phyloP scores from a whole-genome alignment of 2,888 invertebrate species.

The Entomobrya proxima region DNA sequence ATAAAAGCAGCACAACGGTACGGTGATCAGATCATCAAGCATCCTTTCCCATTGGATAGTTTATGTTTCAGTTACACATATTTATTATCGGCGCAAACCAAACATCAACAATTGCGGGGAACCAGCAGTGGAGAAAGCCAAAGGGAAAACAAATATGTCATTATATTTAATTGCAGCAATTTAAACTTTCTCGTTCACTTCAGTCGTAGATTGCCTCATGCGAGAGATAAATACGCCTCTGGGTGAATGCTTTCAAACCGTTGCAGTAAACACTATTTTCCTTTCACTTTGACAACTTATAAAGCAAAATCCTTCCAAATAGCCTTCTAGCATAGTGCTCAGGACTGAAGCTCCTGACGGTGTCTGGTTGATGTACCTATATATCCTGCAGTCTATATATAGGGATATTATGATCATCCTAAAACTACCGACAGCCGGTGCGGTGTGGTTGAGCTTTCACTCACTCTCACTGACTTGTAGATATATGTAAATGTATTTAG shows the following conservation, averaged over 20 bases:
- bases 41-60: neutral
- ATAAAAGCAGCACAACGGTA: neutral
- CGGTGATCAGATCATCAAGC: neutral
- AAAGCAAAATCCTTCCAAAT: neutral
- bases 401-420: conserved; percentile 28
- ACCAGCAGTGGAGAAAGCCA: conserved; percentile 37
- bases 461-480: conserved; percentile 32
- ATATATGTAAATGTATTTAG: conserved; percentile 30
- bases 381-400: neutral
- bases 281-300: conserved; percentile 24
- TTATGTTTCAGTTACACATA: conserved; percentile 1
- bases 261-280: neutral
- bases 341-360: neutral
- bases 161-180: conserved; percentile 65
- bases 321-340: neutral
- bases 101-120: conserved; percentile 54
- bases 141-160: conserved; percentile 61
- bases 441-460: conserved; percentile 54
- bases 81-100: conserved; percentile 38
- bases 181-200: conserved; percentile 50
- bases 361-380: neutral
- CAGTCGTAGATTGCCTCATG: neutral
- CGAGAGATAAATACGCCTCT: neutral
- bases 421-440: conserved; percentile 47
- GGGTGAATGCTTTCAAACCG: neutral